Conservation (phyloP, 2,797 vertebrate species). For the Emydoidea blandingii region DNA sequence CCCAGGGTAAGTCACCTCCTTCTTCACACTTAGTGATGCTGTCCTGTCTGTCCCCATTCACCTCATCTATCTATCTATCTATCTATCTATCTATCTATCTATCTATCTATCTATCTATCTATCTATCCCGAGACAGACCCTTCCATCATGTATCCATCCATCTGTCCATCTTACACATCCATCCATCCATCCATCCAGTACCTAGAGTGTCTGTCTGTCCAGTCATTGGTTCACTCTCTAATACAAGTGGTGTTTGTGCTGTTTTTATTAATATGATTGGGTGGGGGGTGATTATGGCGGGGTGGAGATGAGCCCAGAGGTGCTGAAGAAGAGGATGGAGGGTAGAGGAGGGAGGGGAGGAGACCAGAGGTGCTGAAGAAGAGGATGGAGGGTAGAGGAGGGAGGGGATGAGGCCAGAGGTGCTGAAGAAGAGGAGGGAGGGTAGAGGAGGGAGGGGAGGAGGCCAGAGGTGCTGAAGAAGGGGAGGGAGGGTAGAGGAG, state of each 20-base stretch:
- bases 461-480: neutral
- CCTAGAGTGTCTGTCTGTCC: neutral
- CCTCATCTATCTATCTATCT: too few species aligned
- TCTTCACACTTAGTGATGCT: neutral
- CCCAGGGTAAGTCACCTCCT: too few species aligned
- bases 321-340: too few species aligned
- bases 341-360: fast-evolving
- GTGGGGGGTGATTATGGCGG: neutral
- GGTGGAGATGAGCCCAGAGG: neutral
- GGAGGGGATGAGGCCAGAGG: neutral
- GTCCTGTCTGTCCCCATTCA: neutral
- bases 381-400: too few species aligned
- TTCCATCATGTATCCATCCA: too few species aligned
- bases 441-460: neutral
- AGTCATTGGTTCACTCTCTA: neutral
- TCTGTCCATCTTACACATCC: neutral
- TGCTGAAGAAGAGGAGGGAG: neutral
- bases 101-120: too few species aligned
- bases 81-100: too few species aligned
- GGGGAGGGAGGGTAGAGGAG: neutral
- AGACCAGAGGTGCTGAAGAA: too few species aligned
- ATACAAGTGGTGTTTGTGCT: neutral
- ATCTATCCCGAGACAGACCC: too few species aligned
- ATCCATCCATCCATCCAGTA: neutral
- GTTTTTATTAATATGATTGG: neutral